A percentile compares a stretch with the other conserved stretches of the same genome.
Evolutionary conservation across 1,140 invertebrate species (phyloP).

Genomic region (Dendrolimus punctatus): DNA sequence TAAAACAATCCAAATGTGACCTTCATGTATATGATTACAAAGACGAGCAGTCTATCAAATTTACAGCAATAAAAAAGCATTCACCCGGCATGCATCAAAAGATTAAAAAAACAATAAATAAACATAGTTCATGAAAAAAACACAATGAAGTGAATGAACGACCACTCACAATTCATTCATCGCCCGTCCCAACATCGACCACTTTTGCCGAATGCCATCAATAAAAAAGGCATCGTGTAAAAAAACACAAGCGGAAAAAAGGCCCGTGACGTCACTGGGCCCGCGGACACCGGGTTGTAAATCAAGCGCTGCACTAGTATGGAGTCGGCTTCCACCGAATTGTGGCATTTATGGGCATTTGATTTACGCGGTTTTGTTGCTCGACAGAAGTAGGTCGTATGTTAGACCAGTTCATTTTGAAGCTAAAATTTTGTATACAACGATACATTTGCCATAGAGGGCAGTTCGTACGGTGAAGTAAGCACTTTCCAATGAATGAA

Average conservation of each 20-base stretch:
- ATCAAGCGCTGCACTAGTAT: constrained; percentile 51
- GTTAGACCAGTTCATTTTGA: neutral
- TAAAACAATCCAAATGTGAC: no score
- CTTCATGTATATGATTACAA: no score
- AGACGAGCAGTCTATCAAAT: no score
- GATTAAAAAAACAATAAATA: neutral
- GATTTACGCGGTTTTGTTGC: constrained; percentile 36
- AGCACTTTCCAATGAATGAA: no score
- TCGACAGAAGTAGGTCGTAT: constrained; percentile 3
- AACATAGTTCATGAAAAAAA: neutral
- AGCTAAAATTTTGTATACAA: constrained; percentile 2
- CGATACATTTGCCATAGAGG: neutral
- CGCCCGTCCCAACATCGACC: constrained; percentile 22
- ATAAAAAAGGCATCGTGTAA: constrained; percentile 46
- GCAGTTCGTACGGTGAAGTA: no score
- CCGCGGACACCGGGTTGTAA: constrained; percentile 56
- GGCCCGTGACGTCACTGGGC: constrained; percentile 59
- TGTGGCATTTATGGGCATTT: constrained; percentile 55
- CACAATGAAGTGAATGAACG: neutral
- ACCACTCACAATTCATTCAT: neutral
- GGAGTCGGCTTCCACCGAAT: constrained; percentile 53
- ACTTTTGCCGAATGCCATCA: constrained; percentile 63
- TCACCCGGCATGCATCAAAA: neutral
- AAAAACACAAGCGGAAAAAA: constrained; percentile 41
- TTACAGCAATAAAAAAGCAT: no score